Percentiles rank a stretch among this genome's conserved stretches.
Conservation (phyloP, 2,888 invertebrate species). For the Pristionchus mayeri region DNA sequence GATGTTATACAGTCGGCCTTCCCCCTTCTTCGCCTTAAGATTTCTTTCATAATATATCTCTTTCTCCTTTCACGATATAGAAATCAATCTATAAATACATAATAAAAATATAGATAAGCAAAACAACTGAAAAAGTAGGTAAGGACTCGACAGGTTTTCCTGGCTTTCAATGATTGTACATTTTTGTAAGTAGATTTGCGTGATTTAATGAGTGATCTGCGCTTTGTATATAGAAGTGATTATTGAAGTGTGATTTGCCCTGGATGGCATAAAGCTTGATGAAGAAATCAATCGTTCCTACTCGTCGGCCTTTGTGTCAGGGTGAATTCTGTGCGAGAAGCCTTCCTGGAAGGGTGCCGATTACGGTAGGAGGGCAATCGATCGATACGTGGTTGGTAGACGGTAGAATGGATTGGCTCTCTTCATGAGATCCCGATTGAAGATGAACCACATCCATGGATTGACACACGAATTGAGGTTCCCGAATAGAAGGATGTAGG, state of each 20-base stretch:
- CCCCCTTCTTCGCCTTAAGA: neutral
- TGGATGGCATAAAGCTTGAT: slow-evolving; percentile 15
- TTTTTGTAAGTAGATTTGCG: neutral
- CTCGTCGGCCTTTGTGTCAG: slow-evolving; percentile 14
- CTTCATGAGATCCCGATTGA: slow-evolving; percentile 76
- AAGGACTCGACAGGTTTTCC: neutral
- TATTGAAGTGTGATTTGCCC: neutral
- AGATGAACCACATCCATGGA: slow-evolving; percentile 81
- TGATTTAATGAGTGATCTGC: neutral
- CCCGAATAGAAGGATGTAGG: slow-evolving; percentile 82
- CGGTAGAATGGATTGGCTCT: slow-evolving; percentile 56
- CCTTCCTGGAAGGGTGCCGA: slow-evolving; percentile 8
- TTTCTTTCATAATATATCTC: neutral
- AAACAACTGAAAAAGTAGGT: neutral
- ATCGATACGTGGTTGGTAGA: neutral
- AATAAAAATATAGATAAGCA: slow-evolving; percentile 14
- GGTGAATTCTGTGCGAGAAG: slow-evolving; percentile 14
- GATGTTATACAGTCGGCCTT: neutral
- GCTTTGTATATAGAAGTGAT: slow-evolving; percentile 39
- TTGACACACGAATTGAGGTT: no score
- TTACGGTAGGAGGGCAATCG: neutral
- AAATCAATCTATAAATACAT: neutral
- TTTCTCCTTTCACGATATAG: neutral
- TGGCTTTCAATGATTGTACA: neutral
- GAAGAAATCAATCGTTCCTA: neutral